phyloP scores from a whole-genome alignment of 2,113 vertebrate genomes.

The Osmerus eperlanus region DNA sequence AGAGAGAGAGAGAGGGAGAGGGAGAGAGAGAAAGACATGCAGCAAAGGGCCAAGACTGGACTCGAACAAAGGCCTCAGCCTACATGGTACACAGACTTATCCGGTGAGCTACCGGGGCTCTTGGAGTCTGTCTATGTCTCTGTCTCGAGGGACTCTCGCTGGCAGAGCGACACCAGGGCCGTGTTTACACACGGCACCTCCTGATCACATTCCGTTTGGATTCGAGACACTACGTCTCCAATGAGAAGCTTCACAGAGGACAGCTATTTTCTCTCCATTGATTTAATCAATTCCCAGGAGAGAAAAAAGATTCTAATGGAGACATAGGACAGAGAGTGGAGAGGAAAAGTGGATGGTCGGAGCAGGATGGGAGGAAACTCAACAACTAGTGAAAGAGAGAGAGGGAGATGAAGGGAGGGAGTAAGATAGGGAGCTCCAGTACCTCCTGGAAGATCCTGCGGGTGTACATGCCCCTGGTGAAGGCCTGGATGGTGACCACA shows the following conservation, averaged over 20 bases:
- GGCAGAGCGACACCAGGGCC: neutral
- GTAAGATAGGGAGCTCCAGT: neutral
- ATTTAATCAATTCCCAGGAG: too few species aligned
- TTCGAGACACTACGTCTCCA: neutral
- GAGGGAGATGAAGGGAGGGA: neutral
- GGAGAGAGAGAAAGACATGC: neutral
- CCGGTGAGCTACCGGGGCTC: too few species aligned
- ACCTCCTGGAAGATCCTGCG: conserved; percentile 83
- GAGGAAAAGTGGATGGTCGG: neutral
- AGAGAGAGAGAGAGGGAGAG: too few species aligned
- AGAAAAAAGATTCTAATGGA: too few species aligned
- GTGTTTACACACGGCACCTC: neutral
- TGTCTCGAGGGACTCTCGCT: neutral
- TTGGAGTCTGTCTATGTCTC: neutral
- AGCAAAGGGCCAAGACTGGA: too few species aligned
- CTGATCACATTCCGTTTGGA: conserved; percentile 28
- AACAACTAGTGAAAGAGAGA: neutral
- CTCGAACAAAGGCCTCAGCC: too few species aligned
- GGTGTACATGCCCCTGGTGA: conserved; percentile 81
- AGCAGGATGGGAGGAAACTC: neutral
- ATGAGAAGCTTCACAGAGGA: neutral
- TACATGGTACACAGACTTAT: too few species aligned
- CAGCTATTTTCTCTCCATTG: neutral
- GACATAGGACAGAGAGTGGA: neutral
- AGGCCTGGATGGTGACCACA: conserved; percentile 83